Evolutionary conservation across 1,140 invertebrate species (phyloP).

Genomic region (Oncopodura yosiiana): DNA sequence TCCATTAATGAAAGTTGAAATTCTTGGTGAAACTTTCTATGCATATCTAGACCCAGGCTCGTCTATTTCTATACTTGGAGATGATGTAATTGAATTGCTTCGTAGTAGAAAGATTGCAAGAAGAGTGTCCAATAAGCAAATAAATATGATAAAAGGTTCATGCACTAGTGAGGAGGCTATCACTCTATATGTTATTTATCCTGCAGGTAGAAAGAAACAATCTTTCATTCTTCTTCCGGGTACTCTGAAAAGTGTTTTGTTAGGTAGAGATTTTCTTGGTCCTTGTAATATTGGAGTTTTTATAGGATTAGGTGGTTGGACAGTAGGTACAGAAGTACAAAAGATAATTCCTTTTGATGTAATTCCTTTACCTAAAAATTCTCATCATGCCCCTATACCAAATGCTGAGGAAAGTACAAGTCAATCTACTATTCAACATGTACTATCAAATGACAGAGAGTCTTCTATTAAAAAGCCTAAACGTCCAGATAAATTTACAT

Average conservation of each 20-base stretch:
- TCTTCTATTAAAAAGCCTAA: too few species aligned
- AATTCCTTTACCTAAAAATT: not conserved
- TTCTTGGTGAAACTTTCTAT: constrained; percentile 6
- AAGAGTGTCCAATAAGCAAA: not conserved
- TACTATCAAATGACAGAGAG: too few species aligned
- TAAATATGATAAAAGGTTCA: not conserved
- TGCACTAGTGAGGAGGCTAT: not conserved
- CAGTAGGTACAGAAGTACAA: not conserved
- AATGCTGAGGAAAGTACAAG: too few species aligned
- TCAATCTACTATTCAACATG: too few species aligned
- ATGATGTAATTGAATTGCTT: constrained; percentile 9
- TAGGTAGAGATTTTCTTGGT: constrained; percentile 25
- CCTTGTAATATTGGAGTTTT: constrained; percentile 4
- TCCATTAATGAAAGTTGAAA: constrained; percentile 14
- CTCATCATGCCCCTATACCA: too few species aligned
- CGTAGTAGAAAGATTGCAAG: constrained; percentile 6
- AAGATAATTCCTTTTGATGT: not conserved
- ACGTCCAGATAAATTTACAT: too few species aligned
- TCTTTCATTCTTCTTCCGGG: constrained; percentile 12
- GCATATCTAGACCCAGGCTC: constrained; percentile 20
- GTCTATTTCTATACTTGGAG: constrained; percentile 3
- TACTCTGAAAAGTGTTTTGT: not conserved
- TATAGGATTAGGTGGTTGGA: constrained; percentile 11
- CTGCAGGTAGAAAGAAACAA: not conserved
- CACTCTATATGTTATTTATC: not conserved